A percentile compares a stretch with the other conserved stretches of the same genome.
Conservation (phyloP, 2,113 vertebrate species). For the Dascyllus trimaculatus region DNA sequence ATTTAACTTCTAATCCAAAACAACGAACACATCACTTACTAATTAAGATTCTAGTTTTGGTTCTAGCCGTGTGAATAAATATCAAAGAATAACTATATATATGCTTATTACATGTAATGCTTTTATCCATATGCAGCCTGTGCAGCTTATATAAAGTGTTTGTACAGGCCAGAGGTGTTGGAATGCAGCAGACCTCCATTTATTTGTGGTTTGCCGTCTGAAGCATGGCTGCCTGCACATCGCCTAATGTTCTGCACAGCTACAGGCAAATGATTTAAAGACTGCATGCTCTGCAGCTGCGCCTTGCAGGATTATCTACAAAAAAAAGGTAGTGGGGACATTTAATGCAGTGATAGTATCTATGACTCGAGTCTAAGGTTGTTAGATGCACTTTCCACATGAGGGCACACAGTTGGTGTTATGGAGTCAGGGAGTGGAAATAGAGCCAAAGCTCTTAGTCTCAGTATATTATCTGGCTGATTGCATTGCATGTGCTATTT, state of each 20-base stretch:
- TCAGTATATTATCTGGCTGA: conserved; percentile 30
- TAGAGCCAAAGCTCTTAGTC: conserved; percentile 18
- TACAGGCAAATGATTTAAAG: conserved; percentile 54
- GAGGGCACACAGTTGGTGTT: conserved; percentile 32
- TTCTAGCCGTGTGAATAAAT: background rate
- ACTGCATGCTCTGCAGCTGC: conserved; percentile 53
- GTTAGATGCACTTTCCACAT: conserved; percentile 57
- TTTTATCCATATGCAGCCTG: conserved; percentile 26
- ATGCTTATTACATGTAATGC: background rate
- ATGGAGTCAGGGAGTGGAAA: conserved; percentile 23
- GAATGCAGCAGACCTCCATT: conserved; percentile 39
- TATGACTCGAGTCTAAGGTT: conserved; percentile 39
- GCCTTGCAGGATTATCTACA: conserved; percentile 49
- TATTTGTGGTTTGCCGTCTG: conserved; percentile 43
- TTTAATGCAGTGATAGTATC: conserved; percentile 55
- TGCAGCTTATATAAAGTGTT: conserved; percentile 40
- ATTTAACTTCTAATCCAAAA: conserved; percentile 6
- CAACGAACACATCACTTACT: background rate
- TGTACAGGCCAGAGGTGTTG: conserved; percentile 29
- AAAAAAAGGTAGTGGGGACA: conserved; percentile 47
- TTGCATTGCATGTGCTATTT: conserved; percentile 23
- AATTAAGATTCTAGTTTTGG: conserved; percentile 3
- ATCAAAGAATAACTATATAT: background rate
- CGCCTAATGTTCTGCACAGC: conserved; percentile 42
- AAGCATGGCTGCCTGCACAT: conserved; percentile 54